Base-by-base conservation (phyloP, 92 coral and sea anemone genomes). In the Palythoa caribaeorum region DNA sequence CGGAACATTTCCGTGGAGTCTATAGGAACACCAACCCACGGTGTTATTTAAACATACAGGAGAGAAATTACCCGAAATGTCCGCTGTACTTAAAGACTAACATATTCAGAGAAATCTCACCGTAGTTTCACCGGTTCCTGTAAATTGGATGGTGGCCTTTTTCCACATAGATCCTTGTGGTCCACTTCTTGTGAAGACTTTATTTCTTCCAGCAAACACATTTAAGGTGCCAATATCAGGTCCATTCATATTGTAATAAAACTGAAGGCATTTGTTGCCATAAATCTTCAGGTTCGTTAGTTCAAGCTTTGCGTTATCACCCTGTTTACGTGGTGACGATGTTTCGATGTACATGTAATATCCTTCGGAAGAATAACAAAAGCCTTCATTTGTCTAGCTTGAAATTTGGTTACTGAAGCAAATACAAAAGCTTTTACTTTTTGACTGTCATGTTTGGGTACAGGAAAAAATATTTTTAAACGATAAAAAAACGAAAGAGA, bases 111-210 rank as follows among this genome's bases (percentile, higher is more conserved):
- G 12, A 9, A 14, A 70, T 13, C 79, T 76, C 38, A 76, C 79
- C 79, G 79, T 28, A 28, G 28, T 28, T 28, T 28, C 28, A 28
- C 28, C 28, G 28, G 28, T 28, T 28, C 28, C 28, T 76, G 50
- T 38, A 57, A 79, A 2, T 16, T 57, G 48, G 6, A 63, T 71
- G 36, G 9, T 40, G 16, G 71, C 73, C 14, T 79, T 38, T 37
- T 54, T 16, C 93, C 93, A 90, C 14, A 35, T 35, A 17, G 86
- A 79, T 55, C 93, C 93, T 48, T 79, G 87, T 6, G 80, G 17
- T 5, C 87, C 90, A 3, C 37, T 38, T 76, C 3, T 60, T 1
- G 17, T 36, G n/a, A 86, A 78, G 36, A 86, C 79, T 71, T 2
- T 35, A 14, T 12, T 14, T 11, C 74, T 60, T 9, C 88, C 84